Evolutionary conservation across 2,888 invertebrate genomes (phyloP).

Genomic region (Carpatolechia fugitivella): DNA sequence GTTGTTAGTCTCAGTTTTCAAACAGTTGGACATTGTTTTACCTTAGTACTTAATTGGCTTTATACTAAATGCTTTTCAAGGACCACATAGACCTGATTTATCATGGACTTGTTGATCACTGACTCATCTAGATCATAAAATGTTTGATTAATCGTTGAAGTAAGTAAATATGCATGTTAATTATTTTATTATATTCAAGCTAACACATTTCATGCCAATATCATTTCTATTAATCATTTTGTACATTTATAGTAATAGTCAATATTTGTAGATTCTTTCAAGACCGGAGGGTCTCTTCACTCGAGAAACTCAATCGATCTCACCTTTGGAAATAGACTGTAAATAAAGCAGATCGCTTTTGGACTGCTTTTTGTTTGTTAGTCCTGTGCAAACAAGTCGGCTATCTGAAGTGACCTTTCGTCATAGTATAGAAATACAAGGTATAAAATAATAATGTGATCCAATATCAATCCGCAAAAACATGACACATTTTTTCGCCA

Average conservation of each 20-base stretch:
- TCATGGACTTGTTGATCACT: conserved; percentile 10
- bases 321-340: neutral
- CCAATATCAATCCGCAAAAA: too few relatives aligned
- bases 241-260: too few relatives aligned
- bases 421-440: too few relatives aligned
- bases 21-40: neutral
- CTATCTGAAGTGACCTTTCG: too few relatives aligned
- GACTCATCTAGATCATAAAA: neutral
- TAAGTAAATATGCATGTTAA: neutral
- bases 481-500: too few relatives aligned
- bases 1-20: neutral
- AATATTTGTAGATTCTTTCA: too few relatives aligned
- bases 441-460: too few relatives aligned
- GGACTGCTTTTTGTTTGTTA: neutral
- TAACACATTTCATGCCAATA: too few relatives aligned
- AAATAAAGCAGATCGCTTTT: neutral
- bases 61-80: conserved; percentile 31
- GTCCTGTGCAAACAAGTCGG: neutral
- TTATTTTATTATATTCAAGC: too few relatives aligned
- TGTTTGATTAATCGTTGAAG: neutral
- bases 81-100: conserved; percentile 19
- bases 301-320: neutral
- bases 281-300: too few relatives aligned
- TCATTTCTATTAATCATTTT: too few relatives aligned
- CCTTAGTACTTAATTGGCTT: neutral